Evolutionary conservation across 64 coral and sea anemone genomes (phyloP).

Genomic region (Hydrozoanthus tunicans): DNA sequence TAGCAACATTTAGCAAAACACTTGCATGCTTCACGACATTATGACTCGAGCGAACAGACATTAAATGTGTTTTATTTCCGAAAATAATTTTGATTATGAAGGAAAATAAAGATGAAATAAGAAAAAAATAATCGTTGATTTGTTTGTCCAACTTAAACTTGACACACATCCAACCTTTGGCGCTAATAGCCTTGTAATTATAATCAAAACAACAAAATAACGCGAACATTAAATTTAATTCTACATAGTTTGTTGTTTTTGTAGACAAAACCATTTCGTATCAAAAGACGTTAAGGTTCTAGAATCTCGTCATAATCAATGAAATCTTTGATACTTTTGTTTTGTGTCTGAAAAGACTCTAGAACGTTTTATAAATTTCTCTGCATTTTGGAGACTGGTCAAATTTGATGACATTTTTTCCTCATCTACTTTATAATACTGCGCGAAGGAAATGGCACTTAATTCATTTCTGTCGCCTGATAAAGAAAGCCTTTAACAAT

Average conservation of each 20-base stretch:
- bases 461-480: constrained; percentile 17
- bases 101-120: too few species aligned
- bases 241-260: background rate
- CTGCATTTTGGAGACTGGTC: background rate
- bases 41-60: background rate
- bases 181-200: background rate
- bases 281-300: constrained; percentile 26
- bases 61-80: background rate
- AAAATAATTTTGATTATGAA: too few species aligned
- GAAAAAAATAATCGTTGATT: background rate
- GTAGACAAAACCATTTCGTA: constrained; percentile 27
- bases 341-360: background rate
- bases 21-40: background rate
- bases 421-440: constrained; percentile 19
- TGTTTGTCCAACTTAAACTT: background rate
- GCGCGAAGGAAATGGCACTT: constrained; percentile 23
- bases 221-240: constrained; percentile 22
- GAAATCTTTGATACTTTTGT: constrained; percentile 16
- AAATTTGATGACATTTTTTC: constrained; percentile 24
- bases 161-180: background rate
- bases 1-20: constrained; percentile 46
- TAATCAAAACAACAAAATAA: constrained; percentile 47
- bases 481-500: constrained; percentile 35
- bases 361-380: background rate
- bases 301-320: constrained; percentile 25